Conservation (phyloP, 1,140 invertebrate species). For the Hypsibius dujardini region DNA sequence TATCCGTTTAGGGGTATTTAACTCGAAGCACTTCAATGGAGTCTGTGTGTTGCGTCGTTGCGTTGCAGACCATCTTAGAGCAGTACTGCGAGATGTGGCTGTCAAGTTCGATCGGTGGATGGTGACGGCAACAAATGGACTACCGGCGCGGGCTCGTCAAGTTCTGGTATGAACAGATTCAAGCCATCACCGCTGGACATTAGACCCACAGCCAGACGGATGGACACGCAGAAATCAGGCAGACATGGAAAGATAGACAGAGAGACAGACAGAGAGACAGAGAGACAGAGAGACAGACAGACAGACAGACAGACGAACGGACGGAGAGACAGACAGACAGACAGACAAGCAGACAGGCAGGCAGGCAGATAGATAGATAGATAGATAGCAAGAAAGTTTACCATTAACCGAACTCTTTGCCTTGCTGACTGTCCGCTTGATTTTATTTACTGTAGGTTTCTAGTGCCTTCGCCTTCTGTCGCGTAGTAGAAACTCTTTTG, state of each 20-base stretch:
- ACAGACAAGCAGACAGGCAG: no score
- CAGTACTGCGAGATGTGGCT: slow-evolving; percentile 7
- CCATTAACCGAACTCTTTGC: neutral
- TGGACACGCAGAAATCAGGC: neutral
- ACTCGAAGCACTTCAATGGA: neutral
- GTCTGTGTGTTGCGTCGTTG: neutral
- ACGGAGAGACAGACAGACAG: no score
- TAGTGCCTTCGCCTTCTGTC: slow-evolving; percentile 7
- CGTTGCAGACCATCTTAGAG: neutral
- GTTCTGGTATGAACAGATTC: neutral
- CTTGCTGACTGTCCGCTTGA: neutral
- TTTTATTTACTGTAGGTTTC: neutral
- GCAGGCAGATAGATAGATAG: no score
- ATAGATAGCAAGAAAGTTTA: no score
- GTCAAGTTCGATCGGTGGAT: slow-evolving; percentile 3
- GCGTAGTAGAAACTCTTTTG: neutral
- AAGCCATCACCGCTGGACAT: neutral
- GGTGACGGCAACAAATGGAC: neutral
- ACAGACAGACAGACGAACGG: no score
- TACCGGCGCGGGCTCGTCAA: neutral
- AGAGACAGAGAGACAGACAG: no score
- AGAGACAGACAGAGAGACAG: no score
- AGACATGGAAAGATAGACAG: neutral
- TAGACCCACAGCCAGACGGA: neutral
- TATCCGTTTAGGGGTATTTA: neutral